These are phyloP conservation scores for Griposia aprilina DNA, from an alignment of 2,888 invertebrate genomes.

Conservation along the genomic window DNA sequence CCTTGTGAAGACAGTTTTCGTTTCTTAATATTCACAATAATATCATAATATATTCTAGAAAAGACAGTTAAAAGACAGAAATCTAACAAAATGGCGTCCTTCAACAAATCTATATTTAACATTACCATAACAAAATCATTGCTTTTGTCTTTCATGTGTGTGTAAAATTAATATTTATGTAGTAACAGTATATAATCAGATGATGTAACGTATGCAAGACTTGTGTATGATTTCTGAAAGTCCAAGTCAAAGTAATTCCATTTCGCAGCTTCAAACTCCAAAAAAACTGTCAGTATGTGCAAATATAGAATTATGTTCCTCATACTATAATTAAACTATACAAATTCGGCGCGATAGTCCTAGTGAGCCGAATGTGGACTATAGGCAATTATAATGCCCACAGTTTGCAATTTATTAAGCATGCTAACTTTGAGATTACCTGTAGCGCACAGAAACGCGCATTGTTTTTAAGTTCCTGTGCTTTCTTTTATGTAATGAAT, in stretches of 20 bases:
- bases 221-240: not conserved
- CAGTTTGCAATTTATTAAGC: constrained; percentile 6
- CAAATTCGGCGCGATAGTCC: constrained; percentile 1
- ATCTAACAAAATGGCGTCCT: not conserved
- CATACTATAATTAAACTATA: not conserved
- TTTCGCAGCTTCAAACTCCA: constrained; percentile 41
- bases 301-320: constrained; percentile 8
- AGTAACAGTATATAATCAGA: constrained; percentile 4
- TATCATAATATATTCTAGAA: not conserved
- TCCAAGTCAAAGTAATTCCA: not conserved
- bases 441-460: constrained; percentile 6
- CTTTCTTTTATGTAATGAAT: not conserved
- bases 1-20: not conserved
- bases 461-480: not conserved
- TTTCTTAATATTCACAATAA: not conserved
- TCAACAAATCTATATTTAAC: not conserved
- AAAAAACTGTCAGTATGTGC: constrained; percentile 18
- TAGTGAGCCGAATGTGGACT: constrained; percentile 16
- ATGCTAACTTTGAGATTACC: constrained; percentile 39
- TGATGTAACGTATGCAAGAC: not conserved
- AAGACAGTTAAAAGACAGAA: constrained; percentile 11
- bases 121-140: not conserved
- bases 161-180: not conserved
- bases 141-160: not conserved
- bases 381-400: constrained; percentile 2